These are phyloP conservation scores for Palaemon carinicauda DNA, from an alignment of 1,140 invertebrate genomes.

Conservation along the genomic window DNA sequence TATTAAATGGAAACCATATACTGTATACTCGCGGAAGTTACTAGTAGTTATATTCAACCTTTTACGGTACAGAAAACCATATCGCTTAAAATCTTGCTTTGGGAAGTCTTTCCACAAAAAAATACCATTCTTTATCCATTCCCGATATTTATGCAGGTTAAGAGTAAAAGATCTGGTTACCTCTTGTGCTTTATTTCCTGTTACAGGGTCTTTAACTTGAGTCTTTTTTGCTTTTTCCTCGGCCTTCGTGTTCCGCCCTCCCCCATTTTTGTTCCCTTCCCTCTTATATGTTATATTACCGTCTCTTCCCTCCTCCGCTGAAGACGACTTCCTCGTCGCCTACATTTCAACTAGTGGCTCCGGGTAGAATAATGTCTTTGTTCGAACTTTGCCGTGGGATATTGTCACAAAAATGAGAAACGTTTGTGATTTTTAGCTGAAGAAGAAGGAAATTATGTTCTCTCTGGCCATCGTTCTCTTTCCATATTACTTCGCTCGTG, in stretches of 20 bases:
- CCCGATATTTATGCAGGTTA: too few relatives aligned
- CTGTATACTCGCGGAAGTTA: too few relatives aligned
- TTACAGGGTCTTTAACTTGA: not conserved
- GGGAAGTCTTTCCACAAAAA: too few relatives aligned
- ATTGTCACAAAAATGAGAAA: constrained; percentile 30
- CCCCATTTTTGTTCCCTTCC: not conserved
- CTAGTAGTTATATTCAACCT: too few relatives aligned
- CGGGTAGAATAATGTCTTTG: constrained; percentile 10
- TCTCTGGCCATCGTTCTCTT: not conserved
- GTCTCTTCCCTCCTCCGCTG: not conserved
- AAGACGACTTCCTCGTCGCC: not conserved
- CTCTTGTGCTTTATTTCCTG: not conserved
- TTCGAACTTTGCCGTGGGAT: not conserved
- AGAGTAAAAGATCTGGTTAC: too few relatives aligned
- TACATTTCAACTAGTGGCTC: not conserved
- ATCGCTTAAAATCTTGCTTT: too few relatives aligned
- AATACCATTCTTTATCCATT: too few relatives aligned
- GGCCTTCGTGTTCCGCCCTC: not conserved
- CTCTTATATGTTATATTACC: not conserved
- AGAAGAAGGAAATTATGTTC: constrained; percentile 10
- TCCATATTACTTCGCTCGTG: not conserved
- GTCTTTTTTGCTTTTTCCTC: not conserved
- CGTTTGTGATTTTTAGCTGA: constrained; percentile 17
- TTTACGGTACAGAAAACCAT: too few relatives aligned
- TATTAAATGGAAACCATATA: too few relatives aligned